phyloP scores from a whole-genome alignment of 2,797 vertebrate species.

The Pipistrellus nathusii region DNA sequence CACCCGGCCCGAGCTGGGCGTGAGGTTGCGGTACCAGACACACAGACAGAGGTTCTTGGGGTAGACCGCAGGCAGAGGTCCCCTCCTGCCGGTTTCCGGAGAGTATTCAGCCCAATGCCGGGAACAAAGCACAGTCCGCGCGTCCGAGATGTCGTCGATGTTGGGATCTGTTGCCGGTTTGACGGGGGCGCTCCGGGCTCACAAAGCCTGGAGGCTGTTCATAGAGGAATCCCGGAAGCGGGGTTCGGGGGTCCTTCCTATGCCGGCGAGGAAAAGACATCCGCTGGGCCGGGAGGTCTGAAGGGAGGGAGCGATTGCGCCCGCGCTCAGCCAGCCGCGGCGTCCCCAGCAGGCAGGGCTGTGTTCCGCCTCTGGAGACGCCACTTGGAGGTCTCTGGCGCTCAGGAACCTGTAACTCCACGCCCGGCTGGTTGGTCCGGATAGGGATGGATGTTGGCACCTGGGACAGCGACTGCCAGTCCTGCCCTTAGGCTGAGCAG shows the following conservation, averaged over 20 bases:
- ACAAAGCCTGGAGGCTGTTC: background rate
- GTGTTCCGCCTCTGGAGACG: background rate
- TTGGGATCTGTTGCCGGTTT: background rate
- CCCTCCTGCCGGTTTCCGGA: background rate
- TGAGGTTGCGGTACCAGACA: background rate
- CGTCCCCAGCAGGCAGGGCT: background rate
- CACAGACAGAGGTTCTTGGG: background rate
- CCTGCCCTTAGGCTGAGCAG: background rate
- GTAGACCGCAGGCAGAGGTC: background rate
- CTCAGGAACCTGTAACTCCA: background rate
- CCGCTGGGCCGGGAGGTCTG: background rate
- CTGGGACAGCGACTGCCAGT: background rate
- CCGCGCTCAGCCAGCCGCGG: background rate
- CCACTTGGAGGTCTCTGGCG: background rate
- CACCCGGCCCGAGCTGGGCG: background rate
- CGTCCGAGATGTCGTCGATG: background rate
- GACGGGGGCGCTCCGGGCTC: background rate
- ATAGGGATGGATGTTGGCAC: background rate
- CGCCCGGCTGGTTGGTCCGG: background rate
- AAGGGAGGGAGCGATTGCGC: background rate
- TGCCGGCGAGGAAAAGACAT: background rate
- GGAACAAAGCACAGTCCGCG: slow-evolving; percentile 58
- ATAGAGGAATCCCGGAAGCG: background rate
- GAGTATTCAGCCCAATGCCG: background rate
- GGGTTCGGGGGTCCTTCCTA: background rate